Evolutionary conservation across 2,888 invertebrate species (phyloP), one percentile per base, ranked within the genome.

Genomic region (Meta bourneti): DNA sequence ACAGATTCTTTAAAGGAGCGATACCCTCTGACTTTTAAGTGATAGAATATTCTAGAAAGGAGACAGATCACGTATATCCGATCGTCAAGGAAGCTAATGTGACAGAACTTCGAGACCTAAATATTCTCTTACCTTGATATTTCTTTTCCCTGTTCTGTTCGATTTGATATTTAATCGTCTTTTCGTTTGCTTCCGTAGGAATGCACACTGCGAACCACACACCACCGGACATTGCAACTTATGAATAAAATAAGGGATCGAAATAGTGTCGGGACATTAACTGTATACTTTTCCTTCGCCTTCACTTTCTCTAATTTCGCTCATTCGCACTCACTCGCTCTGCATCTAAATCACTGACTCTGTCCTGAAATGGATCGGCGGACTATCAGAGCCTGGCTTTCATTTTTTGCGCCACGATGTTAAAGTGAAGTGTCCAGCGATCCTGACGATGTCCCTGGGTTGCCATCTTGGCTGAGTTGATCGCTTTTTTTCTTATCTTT

Each of bases 121-220:
- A 77, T 49, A 51, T 19, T 19, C 52, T 52, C 78, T n/a, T 78
- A 78, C 78, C 78, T 78, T 78, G 20, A 75, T 48, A 34, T 48
- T 75, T 78, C 19, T 78, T 78, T 19, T 78, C 78, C n/a, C 8
- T 51, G 11, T 34, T 78, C 75, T 16, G 9, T 8, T 78, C 78
- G 61, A 61, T 61, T 6, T 61, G 61, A 61, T 16, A 16, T 16
- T 61, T 61, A 61, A 61, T 61, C 61, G 61, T 61, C 9, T 89
- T 89, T 69, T 93, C 93, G 48, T 93, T 77, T 5, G 52, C 49
- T 51, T 84, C 82, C 7, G 90, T 93, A 5, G 93, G 93, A 52
- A 93, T 75, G 51, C 89, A 91, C 16, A 93, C 89, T 13, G 83
- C 86, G 74, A 91, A 93, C 93, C 93, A 93, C 54, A 93, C 89